Conservation (phyloP, 2,888 invertebrate species). For the Apoda limacodes region DNA sequence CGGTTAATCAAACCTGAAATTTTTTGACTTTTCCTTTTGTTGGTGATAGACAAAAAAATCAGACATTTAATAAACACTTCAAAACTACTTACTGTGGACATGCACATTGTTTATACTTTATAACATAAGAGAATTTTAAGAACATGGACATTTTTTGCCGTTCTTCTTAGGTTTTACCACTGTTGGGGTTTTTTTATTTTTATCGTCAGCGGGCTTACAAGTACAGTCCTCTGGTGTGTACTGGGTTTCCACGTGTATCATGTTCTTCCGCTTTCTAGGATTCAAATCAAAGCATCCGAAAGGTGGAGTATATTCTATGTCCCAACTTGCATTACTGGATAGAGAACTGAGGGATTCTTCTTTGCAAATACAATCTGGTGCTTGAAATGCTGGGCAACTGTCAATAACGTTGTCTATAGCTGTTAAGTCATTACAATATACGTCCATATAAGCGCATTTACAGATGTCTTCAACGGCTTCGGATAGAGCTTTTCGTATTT, state of each 20-base stretch:
- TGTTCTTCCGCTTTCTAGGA: conserved; percentile 53
- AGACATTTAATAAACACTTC: too few relatives aligned
- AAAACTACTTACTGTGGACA: too few relatives aligned
- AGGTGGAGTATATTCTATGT: conserved; percentile 79
- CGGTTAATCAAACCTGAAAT: too few relatives aligned
- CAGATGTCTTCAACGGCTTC: conserved; percentile 56
- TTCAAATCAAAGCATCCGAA: conserved; percentile 75
- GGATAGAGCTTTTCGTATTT: conserved; percentile 58
- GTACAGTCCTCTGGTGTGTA: conserved; percentile 69
- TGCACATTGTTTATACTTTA: too few relatives aligned
- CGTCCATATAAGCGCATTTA: conserved; percentile 65
- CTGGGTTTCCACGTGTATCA: conserved; percentile 72
- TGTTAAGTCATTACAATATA: conserved; percentile 53
- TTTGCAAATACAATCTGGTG: conserved; percentile 50
- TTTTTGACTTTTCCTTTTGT: too few relatives aligned
- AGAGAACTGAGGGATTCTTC: conserved; percentile 52
- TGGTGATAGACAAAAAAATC: too few relatives aligned
- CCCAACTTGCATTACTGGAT: conserved; percentile 74
- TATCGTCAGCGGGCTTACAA: conserved; percentile 34
- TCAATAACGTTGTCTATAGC: conserved; percentile 60
- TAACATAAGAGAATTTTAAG: too few relatives aligned
- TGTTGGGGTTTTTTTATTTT: conserved; percentile 32
- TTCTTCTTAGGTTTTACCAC: conserved; percentile 30
- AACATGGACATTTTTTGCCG: conserved; percentile 29
- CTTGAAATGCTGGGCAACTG: conserved; percentile 54